Evolutionary conservation across 1,140 invertebrate genomes (phyloP).

Genomic region (Hylaeus anthracinus): DNA sequence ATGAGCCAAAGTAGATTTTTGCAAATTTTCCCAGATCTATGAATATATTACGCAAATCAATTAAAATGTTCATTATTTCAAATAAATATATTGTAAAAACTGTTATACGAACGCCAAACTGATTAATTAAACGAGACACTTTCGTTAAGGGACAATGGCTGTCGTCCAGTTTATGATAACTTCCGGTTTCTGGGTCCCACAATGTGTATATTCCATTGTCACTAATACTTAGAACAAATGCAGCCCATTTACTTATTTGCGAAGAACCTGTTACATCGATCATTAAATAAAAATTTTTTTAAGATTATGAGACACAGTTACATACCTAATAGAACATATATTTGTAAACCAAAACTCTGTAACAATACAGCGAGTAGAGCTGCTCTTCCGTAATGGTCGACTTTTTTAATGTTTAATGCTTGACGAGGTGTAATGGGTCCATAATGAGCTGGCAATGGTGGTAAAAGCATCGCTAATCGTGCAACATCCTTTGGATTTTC

Average conservation of each 20-base stretch:
- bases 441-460: conserved; percentile 70
- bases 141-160: conserved; percentile 73
- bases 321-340: conserved; percentile 75
- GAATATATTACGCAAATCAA: conserved; percentile 14
- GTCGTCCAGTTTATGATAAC: conserved; percentile 71
- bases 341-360: conserved; percentile 70
- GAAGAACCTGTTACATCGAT: conserved; percentile 66
- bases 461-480: conserved; percentile 71
- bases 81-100: neutral
- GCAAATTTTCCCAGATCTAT: conserved; percentile 78
- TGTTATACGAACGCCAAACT: conserved; percentile 71
- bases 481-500: conserved; percentile 72
- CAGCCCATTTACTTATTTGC: conserved; percentile 73
- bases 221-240: conserved; percentile 72
- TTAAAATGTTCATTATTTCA: neutral
- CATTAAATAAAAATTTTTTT: conserved; percentile 18
- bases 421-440: conserved; percentile 75
- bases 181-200: conserved; percentile 78
- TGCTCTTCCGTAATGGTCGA: conserved; percentile 77
- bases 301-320: neutral
- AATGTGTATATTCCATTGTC: conserved; percentile 62
- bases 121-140: conserved; percentile 73
- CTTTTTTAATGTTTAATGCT: conserved; percentile 76
- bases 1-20: conserved; percentile 68
- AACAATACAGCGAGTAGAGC: conserved; percentile 72